A percentile compares a stretch with the other conserved stretches of the same genome.
Conservation (phyloP, 2,888 invertebrate genomes). For the Andrena trimmerana region DNA sequence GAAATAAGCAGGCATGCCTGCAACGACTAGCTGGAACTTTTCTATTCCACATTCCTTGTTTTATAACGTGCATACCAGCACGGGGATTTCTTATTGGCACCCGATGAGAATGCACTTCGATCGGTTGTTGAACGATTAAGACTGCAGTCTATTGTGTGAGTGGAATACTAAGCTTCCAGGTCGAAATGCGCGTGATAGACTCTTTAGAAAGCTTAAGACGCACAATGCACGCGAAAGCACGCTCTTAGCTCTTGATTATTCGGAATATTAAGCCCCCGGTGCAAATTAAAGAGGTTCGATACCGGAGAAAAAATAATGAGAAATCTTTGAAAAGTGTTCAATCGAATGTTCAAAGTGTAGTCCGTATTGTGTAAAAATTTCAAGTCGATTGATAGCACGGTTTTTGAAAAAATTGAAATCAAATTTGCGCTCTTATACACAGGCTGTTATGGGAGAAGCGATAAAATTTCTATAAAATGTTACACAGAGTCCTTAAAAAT, state of each 20-base stretch:
- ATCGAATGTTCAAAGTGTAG: too few relatives aligned
- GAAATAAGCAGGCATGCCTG: slow-evolving; percentile 31
- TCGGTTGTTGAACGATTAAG: slow-evolving; percentile 26
- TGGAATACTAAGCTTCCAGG: slow-evolving; percentile 14
- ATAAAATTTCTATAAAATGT: too few relatives aligned
- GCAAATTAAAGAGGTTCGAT: too few relatives aligned
- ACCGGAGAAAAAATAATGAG: too few relatives aligned
- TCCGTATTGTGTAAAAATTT: too few relatives aligned
- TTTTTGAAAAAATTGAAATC: too few relatives aligned
- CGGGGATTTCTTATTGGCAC: slow-evolving; percentile 26
- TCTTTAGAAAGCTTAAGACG: not conserved
- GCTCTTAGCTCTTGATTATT: not conserved
- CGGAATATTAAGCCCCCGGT: not conserved
- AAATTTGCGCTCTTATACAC: too few relatives aligned
- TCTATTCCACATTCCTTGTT: slow-evolving; percentile 29
- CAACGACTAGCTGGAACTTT: slow-evolving; percentile 14
- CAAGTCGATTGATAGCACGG: too few relatives aligned
- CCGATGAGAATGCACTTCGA: slow-evolving; percentile 9
- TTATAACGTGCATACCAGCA: slow-evolving; percentile 15
- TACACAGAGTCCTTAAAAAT: too few relatives aligned
- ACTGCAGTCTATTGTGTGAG: slow-evolving; percentile 12
- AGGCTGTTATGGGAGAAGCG: too few relatives aligned
- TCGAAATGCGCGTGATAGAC: not conserved
- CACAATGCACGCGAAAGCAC: not conserved
- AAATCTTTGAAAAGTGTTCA: too few relatives aligned